Percentiles rank a stretch among this genome's conserved stretches.
Evolutionary conservation across 1,140 invertebrate genomes (phyloP).

Genomic region (Matsumurasca onukii): DNA sequence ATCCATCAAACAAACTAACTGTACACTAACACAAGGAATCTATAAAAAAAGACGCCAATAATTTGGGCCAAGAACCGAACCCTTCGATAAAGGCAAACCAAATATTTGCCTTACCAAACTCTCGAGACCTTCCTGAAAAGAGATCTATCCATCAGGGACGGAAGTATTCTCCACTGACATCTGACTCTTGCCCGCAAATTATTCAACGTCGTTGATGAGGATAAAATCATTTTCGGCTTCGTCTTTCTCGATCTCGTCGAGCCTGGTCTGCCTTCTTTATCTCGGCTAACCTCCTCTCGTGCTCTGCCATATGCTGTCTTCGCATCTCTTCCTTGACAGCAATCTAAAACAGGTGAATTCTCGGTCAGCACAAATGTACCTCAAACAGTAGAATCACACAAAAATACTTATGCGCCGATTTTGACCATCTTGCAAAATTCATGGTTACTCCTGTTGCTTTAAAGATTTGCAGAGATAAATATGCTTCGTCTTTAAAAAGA

Average conservation of each 20-base stretch:
- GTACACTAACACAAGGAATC: background rate
- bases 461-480: conserved; percentile 11
- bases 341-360: conserved; percentile 64
- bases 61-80: conserved; percentile 7
- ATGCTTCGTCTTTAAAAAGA: no score
- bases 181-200: conserved; percentile 19
- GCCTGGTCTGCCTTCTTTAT: conserved; percentile 50
- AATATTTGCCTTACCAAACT: conserved; percentile 20
- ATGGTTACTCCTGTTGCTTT: conserved; percentile 5
- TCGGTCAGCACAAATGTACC: no score
- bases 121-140: background rate
- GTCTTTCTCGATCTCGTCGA: conserved; percentile 37
- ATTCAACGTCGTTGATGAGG: conserved; percentile 4
- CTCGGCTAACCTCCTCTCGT: conserved; percentile 73
- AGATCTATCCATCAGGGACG: background rate
- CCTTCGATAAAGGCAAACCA: conserved; percentile 6
- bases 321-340: conserved; percentile 83
- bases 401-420: background rate
- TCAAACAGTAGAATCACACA: no score
- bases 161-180: background rate
- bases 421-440: conserved; percentile 17
- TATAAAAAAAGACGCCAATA: conserved; percentile 9
- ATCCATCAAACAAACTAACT: no score
- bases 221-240: conserved; percentile 22
- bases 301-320: conserved; percentile 80